Conservation (phyloP, 2,113 vertebrate genomes). For the Pomatostomus ruficeps region DNA sequence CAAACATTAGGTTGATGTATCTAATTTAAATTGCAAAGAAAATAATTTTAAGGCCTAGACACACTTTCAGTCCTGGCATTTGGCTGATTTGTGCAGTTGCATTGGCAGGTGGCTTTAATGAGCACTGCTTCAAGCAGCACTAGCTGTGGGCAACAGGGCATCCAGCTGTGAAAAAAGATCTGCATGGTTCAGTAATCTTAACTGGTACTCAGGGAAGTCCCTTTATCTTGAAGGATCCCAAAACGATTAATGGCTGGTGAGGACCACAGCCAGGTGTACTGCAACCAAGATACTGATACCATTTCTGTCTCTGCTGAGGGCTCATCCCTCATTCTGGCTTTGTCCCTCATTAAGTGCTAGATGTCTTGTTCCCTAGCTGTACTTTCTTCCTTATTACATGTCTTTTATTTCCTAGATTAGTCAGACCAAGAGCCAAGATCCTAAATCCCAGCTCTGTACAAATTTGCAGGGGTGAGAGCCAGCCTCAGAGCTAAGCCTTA, state of each 20-base stretch:
- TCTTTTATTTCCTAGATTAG: slow-evolving; percentile 7
- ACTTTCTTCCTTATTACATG: not conserved
- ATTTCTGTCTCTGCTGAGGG: not conserved
- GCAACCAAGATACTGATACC: not conserved
- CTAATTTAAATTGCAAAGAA: slow-evolving; percentile 38
- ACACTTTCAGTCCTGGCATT: not conserved
- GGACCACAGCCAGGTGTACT: not conserved
- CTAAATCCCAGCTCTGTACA: not conserved
- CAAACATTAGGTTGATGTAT: not conserved
- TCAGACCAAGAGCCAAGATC: not conserved
- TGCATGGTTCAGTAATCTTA: not conserved
- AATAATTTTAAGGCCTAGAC: not conserved
- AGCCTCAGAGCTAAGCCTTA: not conserved
- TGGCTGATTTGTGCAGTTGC: slow-evolving; percentile 1
- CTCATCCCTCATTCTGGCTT: not conserved
- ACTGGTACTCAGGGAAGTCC: not conserved
- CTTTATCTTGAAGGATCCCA: not conserved
- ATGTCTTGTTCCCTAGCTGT: not conserved
- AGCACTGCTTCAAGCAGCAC: slow-evolving; percentile 25
- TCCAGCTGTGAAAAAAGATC: slow-evolving; percentile 28
- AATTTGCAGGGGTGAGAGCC: not conserved
- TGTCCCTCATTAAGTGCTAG: not conserved
- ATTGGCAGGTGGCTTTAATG: slow-evolving; percentile 57
- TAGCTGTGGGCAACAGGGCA: slow-evolving; percentile 25
- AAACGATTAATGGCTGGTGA: not conserved